Evolutionary conservation across 2,797 vertebrate genomes (phyloP).

Genomic region (Morus bassanus): DNA sequence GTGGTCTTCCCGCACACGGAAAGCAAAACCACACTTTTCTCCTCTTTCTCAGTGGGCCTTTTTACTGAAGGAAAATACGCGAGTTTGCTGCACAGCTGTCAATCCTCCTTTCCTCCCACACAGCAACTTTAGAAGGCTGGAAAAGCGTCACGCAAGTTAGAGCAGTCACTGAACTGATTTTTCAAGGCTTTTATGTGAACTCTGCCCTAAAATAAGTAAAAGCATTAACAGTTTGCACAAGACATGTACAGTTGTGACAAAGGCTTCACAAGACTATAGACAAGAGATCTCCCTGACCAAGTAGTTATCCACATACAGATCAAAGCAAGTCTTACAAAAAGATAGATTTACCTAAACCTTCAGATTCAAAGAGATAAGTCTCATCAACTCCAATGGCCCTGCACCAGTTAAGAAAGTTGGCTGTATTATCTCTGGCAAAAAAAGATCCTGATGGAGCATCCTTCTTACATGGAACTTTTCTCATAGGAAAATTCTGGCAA

Average conservation of each 20-base stretch:
- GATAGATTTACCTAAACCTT: conserved; percentile 88
- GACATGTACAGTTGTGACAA: neutral
- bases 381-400: conserved; percentile 89
- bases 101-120: neutral
- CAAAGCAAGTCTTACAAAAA: neutral
- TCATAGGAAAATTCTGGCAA: conserved; percentile 84
- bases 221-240: neutral
- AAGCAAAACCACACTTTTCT: neutral
- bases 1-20: neutral
- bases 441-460: conserved; percentile 93
- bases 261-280: neutral
- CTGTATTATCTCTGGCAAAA: conserved; percentile 96
- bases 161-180: neutral
- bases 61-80: neutral
- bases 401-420: conserved; percentile 98
- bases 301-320: neutral
- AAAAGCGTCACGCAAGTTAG: neutral
- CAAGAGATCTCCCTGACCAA: neutral
- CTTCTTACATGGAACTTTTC: conserved; percentile 89
- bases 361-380: conserved; percentile 95
- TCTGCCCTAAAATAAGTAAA: neutral
- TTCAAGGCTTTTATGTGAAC: neutral
- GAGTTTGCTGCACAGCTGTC: neutral
- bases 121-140: neutral
- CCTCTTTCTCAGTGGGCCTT: neutral